These are phyloP conservation scores for Pocillopora grandis DNA, from an alignment of 92 coral and sea anemone species.

Conservation along the genomic window DNA sequence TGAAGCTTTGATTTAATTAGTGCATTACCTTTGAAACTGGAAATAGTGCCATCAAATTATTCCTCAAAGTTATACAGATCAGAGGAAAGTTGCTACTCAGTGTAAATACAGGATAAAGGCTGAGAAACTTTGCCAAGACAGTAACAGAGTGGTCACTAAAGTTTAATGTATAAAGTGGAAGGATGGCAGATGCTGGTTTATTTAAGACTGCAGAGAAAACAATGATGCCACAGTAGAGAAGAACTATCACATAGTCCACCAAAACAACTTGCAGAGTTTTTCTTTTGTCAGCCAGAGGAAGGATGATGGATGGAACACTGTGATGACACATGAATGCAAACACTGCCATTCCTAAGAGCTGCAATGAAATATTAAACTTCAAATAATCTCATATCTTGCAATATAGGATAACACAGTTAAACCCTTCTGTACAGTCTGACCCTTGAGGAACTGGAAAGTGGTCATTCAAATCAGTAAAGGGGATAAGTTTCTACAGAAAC, in stretches of 20 bases:
- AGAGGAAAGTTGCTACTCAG: slow-evolving; percentile 83
- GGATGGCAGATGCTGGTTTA: slow-evolving; percentile 76
- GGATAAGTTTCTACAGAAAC: too few species aligned
- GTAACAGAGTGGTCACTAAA: slow-evolving; percentile 66
- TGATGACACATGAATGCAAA: slow-evolving; percentile 88
- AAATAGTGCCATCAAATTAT: slow-evolving; percentile 70
- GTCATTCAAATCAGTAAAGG: too few species aligned
- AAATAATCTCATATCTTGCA: neutral
- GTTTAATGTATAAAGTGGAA: slow-evolving; percentile 69
- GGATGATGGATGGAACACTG: slow-evolving; percentile 64
- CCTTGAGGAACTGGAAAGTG: too few species aligned
- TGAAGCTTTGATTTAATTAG: neutral
- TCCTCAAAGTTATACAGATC: slow-evolving; percentile 79
- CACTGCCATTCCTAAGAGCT: slow-evolving; percentile 83
- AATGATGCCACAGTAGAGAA: slow-evolving; percentile 57
- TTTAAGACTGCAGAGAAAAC: slow-evolving; percentile 63
- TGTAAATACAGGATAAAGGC: slow-evolving; percentile 81
- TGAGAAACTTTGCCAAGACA: slow-evolving; percentile 71
- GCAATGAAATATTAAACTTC: neutral
- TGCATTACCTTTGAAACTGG: slow-evolving; percentile 56
- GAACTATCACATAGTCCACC: slow-evolving; percentile 63
- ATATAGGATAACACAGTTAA: neutral
- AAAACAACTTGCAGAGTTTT: slow-evolving; percentile 50
- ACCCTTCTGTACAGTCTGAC: too few species aligned
- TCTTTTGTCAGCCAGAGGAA: slow-evolving; percentile 68